phyloP scores from a whole-genome alignment of 2,113 vertebrate genomes.

The Pterocles burchelli region DNA sequence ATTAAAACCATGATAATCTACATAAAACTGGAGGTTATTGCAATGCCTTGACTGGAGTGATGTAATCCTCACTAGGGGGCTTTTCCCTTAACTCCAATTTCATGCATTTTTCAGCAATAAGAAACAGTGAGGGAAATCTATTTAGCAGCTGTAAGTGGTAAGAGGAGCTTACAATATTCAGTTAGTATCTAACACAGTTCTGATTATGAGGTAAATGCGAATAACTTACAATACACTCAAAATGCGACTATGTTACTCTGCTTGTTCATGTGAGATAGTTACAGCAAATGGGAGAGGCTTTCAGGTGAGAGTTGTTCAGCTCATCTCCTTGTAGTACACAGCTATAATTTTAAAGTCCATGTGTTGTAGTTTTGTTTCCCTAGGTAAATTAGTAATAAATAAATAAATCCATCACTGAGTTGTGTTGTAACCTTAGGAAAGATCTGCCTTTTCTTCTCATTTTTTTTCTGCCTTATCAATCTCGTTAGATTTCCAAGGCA shows the following conservation, averaged over 20 bases:
- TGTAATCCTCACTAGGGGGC: not conserved
- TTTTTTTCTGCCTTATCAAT: not conserved
- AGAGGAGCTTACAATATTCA: not conserved
- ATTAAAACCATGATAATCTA: not conserved
- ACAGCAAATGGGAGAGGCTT: not conserved
- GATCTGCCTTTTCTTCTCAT: not conserved
- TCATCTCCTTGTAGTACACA: not conserved
- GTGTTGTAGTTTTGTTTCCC: not conserved
- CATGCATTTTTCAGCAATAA: not conserved
- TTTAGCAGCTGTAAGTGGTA: not conserved
- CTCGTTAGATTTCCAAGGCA: not conserved
- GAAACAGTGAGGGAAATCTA: not conserved
- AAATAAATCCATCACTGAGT: not conserved
- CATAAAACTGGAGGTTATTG: not conserved
- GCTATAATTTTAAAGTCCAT: not conserved
- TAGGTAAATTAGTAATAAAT: not conserved
- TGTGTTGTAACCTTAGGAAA: not conserved
- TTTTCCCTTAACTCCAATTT: not conserved
- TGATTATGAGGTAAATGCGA: not conserved
- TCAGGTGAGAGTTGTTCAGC: not conserved
- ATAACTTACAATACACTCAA: not conserved
- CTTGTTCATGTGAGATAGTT: not conserved
- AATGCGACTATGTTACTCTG: not conserved
- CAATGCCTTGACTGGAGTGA: not conserved
- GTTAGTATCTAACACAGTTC: not conserved